phyloP scores from a whole-genome alignment of 1,140 invertebrate species.

The Propsilocerus akamusi region DNA sequence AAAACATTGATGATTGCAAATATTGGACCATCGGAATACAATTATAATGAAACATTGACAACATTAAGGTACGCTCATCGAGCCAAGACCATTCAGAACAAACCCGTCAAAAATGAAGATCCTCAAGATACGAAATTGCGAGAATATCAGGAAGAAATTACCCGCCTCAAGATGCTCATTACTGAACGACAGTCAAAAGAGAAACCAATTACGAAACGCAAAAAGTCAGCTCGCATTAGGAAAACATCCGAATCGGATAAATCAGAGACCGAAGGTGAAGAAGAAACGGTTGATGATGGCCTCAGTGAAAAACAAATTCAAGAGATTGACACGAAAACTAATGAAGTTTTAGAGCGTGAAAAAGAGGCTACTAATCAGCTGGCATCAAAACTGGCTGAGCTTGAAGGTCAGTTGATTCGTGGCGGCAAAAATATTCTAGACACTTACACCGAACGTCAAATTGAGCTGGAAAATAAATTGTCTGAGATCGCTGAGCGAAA shows the following conservation, averaged over 20 bases:
- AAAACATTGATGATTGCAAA: constrained; percentile 96
- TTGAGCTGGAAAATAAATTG: constrained; percentile 57
- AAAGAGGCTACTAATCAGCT: constrained; percentile 26
- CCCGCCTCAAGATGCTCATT: constrained; percentile 35
- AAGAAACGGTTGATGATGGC: constrained; percentile 27
- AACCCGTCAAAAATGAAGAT: constrained; percentile 89
- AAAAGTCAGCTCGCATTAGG: constrained; percentile 9
- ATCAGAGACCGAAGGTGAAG: constrained; percentile 35
- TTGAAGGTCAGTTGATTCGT: constrained; percentile 75
- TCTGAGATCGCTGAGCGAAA: constrained; percentile 72
- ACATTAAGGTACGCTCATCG: constrained; percentile 84
- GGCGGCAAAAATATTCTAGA: constrained; percentile 78
- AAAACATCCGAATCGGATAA: constrained; percentile 37
- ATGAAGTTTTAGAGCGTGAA: constrained; percentile 24
- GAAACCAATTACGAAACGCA: constrained; percentile 7
- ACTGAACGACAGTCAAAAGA: constrained; percentile 17
- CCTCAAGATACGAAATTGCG: constrained; percentile 78
- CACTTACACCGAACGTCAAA: constrained; percentile 76
- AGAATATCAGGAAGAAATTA: constrained; percentile 77
- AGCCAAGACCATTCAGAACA: constrained; percentile 89
- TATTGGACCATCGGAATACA: constrained; percentile 87
- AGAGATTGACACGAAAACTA: constrained; percentile 23
- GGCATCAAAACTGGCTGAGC: constrained; percentile 34
- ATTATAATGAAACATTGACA: constrained; percentile 88
- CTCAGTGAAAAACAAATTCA: constrained; percentile 24